A percentile compares a stretch with the other conserved stretches of the same genome.
Conservation (phyloP, 35 echinoderm and acorn worm genomes). For the Lytechinus variegatus region DNA sequence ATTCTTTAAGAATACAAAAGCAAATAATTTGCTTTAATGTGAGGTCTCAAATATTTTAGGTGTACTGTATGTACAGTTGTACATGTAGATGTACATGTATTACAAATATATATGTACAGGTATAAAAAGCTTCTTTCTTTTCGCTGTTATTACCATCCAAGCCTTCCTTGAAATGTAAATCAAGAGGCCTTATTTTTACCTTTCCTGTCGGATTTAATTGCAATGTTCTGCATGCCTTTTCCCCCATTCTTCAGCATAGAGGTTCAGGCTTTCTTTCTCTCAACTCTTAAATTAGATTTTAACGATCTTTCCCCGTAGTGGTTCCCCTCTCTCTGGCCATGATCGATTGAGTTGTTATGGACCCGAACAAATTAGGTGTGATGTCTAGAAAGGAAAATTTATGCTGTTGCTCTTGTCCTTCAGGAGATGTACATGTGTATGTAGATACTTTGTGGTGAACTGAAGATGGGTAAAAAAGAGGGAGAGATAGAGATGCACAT, state of each 20-base stretch:
- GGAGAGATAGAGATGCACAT: background rate
- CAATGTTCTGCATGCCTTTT: background rate
- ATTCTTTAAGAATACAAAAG: too few relatives aligned
- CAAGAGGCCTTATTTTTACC: background rate
- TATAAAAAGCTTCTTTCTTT: too few relatives aligned
- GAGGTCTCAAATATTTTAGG: too few relatives aligned
- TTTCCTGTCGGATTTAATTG: background rate
- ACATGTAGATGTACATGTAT: background rate
- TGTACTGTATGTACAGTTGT: background rate
- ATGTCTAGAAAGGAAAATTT: background rate
- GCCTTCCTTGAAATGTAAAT: too few relatives aligned
- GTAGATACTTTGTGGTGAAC: background rate
- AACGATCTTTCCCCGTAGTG: background rate
- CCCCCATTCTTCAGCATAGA: background rate
- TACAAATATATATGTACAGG: too few relatives aligned
- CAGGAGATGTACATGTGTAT: background rate
- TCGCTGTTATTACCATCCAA: too few relatives aligned
- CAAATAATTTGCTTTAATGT: too few relatives aligned
- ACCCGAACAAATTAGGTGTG: constrained; percentile 5
- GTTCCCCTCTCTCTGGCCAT: background rate
- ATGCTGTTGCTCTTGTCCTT: constrained; percentile 1
- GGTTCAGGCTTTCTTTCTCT: background rate
- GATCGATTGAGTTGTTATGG: constrained; percentile 11
- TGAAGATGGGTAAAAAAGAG: background rate
- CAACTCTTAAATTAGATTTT: constrained; percentile 2